Conservation (phyloP, 2,113 vertebrate species). For the Mobula hypostoma region DNA sequence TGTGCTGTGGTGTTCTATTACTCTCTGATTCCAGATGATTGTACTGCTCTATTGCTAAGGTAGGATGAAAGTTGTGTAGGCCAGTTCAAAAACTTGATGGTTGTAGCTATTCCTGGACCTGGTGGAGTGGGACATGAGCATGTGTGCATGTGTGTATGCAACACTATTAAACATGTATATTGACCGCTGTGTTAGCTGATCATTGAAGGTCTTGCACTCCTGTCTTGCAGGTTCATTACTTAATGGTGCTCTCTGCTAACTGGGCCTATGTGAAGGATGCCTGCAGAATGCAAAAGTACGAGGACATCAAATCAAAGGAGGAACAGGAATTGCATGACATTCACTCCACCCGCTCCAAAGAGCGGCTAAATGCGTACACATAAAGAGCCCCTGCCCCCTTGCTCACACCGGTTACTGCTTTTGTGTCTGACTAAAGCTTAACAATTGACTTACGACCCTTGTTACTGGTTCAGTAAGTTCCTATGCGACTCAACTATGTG, state of each 20-base stretch:
- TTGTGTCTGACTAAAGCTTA: conserved; percentile 65
- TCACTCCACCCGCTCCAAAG: conserved; percentile 98
- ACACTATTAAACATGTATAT: neutral
- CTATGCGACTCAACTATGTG: neutral
- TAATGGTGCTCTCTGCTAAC: conserved; percentile 98
- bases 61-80: too few relatives aligned
- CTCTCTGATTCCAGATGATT: too few relatives aligned
- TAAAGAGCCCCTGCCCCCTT: conserved; percentile 57
- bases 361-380: conserved; percentile 98
- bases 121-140: too few relatives aligned
- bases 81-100: too few relatives aligned
- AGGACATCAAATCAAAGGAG: conserved; percentile 98
- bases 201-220: neutral
- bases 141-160: neutral
- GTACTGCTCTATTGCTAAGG: too few relatives aligned
- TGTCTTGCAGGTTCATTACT: conserved; percentile 81
- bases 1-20: too few relatives aligned
- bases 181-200: neutral
- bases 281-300: conserved; percentile 97
- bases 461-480: conserved; percentile 33
- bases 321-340: conserved; percentile 98
- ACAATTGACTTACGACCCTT: conserved; percentile 21
- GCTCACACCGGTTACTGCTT: conserved; percentile 52
- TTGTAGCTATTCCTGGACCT: too few relatives aligned
- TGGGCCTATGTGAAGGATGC: conserved; percentile 98